Evolutionary conservation across 2,797 vertebrate genomes (phyloP).

Genomic region (Trichosurus vulpecula): DNA sequence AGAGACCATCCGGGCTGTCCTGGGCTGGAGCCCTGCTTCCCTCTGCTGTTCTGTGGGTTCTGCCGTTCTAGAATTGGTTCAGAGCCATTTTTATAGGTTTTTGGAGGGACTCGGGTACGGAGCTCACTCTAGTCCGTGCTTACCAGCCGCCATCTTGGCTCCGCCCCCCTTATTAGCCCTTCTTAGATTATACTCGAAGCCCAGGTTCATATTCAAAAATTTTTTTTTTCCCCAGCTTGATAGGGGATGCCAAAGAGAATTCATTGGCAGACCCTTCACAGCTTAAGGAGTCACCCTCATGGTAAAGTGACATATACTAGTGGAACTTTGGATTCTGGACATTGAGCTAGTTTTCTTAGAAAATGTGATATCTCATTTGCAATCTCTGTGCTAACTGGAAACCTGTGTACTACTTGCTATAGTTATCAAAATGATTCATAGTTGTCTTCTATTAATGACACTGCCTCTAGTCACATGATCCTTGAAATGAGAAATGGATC

Average conservation of each 20-base stretch:
- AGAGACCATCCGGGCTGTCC: too few relatives aligned
- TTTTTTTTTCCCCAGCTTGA: neutral
- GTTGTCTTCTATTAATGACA: neutral
- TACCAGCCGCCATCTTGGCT: too few relatives aligned
- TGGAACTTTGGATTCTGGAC: neutral
- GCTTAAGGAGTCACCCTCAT: neutral
- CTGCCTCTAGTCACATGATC: neutral
- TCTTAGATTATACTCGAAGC: neutral
- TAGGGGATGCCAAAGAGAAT: neutral
- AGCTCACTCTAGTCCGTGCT: too few relatives aligned
- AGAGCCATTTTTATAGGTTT: too few relatives aligned
- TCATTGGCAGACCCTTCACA: neutral
- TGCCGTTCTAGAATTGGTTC: too few relatives aligned
- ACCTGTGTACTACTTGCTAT: neutral
- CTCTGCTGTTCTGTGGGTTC: too few relatives aligned
- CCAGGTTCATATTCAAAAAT: neutral
- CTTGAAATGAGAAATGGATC: neutral
- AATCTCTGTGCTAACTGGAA: neutral
- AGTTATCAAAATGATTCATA: neutral
- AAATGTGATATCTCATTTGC: neutral
- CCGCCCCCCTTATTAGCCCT: too few relatives aligned
- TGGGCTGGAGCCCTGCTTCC: too few relatives aligned
- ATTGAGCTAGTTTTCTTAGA: neutral
- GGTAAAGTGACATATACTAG: neutral
- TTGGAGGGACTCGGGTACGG: too few relatives aligned